A percentile compares a stretch with the other conserved stretches of the same genome.
Conservation (phyloP, 2,888 invertebrate genomes). For the Lissonota sp. region DNA sequence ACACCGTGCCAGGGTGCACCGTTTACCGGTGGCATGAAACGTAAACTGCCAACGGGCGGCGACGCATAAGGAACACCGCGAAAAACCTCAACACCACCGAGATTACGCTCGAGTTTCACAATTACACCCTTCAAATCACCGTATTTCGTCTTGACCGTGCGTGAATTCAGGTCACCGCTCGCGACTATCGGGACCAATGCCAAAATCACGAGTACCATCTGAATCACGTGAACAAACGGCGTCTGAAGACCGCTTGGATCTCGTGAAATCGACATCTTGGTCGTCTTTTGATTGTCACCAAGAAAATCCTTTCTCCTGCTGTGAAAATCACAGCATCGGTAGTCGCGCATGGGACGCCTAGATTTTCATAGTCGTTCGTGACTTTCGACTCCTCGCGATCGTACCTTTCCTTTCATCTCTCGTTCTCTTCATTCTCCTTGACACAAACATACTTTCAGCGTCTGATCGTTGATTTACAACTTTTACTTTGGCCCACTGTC, state of each 20-base stretch:
- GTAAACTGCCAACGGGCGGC: conserved; percentile 93
- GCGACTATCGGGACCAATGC: conserved; percentile 71
- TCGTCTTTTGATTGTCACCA: conserved; percentile 1
- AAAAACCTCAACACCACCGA: conserved; percentile 96
- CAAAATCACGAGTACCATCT: conserved; percentile 71
- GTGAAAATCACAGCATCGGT: conserved; percentile 21
- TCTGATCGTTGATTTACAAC: conserved; percentile 5
- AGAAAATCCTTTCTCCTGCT: conserved; percentile 17
- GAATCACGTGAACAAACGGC: conserved; percentile 42
- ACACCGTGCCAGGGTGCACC: conserved; percentile 96
- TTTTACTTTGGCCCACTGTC: conserved; percentile 27
- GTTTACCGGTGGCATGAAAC: conserved; percentile 98
- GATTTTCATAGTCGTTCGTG: conserved; percentile 6
- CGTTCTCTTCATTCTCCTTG: conserved; percentile 21
- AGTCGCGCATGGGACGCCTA: conserved; percentile 14
- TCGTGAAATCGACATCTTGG: conserved; percentile 71
- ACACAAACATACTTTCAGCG: conserved; percentile 48
- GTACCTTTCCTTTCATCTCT: conserved; percentile 30
- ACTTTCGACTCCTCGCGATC: conserved; percentile 5
- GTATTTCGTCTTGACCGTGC: conserved; percentile 94
- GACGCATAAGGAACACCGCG: conserved; percentile 97
- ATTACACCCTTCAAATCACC: conserved; percentile 94
- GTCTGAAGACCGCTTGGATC: conserved; percentile 11
- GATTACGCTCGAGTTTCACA: conserved; percentile 88
- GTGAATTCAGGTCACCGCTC: conserved; percentile 87